Conservation (phyloP, 2,888 invertebrate species). For the Crepidodera aurea region DNA sequence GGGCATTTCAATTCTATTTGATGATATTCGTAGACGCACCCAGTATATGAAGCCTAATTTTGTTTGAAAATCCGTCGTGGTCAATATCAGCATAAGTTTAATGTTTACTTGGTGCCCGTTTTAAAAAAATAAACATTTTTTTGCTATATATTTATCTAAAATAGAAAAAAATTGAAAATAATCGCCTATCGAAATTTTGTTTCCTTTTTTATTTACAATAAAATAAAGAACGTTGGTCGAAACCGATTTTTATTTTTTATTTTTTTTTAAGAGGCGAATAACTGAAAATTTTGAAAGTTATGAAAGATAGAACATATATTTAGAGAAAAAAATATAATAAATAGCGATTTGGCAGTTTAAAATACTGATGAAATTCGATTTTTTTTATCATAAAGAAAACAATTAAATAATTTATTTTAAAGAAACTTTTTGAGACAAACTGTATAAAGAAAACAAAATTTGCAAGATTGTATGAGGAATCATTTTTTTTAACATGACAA, state of each 20-base stretch:
- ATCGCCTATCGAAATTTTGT: constrained; percentile 27
- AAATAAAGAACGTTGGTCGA: constrained; percentile 17
- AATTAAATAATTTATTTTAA: too few relatives aligned
- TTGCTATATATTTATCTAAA: constrained; percentile 34
- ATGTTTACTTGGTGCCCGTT: constrained; percentile 31
- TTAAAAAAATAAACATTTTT: constrained; percentile 37
- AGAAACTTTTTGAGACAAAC: too few relatives aligned
- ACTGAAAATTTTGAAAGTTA: neutral
- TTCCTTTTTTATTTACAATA: constrained; percentile 36
- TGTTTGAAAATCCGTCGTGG: constrained; percentile 15
- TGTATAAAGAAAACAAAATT: too few relatives aligned
- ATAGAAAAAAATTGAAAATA: constrained; percentile 23
- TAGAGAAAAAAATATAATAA: too few relatives aligned
- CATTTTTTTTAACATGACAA: too few relatives aligned
- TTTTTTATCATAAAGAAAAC: too few relatives aligned
- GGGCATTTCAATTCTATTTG: too few relatives aligned
- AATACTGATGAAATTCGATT: too few relatives aligned
- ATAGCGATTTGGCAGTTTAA: too few relatives aligned
- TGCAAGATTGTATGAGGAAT: too few relatives aligned
- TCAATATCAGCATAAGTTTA: constrained; percentile 2
- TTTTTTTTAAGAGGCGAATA: neutral
- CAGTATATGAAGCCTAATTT: neutral
- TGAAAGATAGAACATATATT: neutral
- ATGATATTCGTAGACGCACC: too few relatives aligned
- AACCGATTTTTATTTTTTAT: neutral